These are phyloP conservation scores for Xanthia togata DNA, from an alignment of 2,888 invertebrate genomes.

Conservation along the genomic window DNA sequence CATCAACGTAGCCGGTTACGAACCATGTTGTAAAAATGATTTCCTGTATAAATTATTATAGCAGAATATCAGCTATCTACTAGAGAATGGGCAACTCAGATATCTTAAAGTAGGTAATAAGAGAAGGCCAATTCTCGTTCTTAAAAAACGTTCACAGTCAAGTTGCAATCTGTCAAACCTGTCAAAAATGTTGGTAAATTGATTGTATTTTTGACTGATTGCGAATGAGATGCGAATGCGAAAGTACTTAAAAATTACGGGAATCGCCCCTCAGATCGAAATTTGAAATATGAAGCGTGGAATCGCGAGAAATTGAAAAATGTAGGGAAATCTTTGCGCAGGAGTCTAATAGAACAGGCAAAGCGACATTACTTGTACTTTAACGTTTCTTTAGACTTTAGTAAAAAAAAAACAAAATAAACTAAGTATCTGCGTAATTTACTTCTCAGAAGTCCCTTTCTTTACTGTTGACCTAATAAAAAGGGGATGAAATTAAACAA, in stretches of 20 bases:
- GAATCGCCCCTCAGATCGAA: too few relatives aligned
- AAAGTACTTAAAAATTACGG: too few relatives aligned
- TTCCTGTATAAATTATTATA: neutral
- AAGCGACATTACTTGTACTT: neutral
- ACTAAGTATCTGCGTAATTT: too few relatives aligned
- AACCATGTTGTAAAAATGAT: neutral
- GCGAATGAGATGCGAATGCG: too few relatives aligned
- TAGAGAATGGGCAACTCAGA: neutral
- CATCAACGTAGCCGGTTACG: neutral
- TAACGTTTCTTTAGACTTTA: too few relatives aligned
- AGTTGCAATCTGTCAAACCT: too few relatives aligned
- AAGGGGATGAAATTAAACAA: constrained; percentile 11
- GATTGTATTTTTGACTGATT: too few relatives aligned
- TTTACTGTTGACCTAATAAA: neutral
- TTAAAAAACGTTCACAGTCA: too few relatives aligned
- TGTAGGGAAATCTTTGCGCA: neutral
- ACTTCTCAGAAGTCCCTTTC: neutral
- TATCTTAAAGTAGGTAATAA: neutral
- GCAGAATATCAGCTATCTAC: neutral
- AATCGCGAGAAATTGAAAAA: neutral
- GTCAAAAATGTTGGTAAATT: too few relatives aligned
- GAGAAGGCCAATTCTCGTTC: too few relatives aligned
- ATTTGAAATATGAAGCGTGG: neutral
- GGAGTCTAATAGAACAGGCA: neutral
- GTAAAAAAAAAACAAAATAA: neutral